phyloP scores from a whole-genome alignment of 2,888 invertebrate genomes.

The Trissoscelio sp. region DNA sequence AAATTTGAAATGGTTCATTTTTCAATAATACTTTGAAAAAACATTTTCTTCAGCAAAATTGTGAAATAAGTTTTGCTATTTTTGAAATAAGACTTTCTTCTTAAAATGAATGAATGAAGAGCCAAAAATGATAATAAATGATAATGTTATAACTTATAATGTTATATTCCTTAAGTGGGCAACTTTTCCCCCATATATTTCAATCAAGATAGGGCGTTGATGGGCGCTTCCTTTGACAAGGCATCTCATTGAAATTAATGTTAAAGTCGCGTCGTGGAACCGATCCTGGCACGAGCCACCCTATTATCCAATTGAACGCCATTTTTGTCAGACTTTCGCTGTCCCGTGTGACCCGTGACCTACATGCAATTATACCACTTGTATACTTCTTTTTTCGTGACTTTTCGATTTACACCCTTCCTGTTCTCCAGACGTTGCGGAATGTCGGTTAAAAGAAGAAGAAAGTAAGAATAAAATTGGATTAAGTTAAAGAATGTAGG shows the following conservation, averaged over 20 bases:
- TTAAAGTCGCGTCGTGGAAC: conserved; percentile 72
- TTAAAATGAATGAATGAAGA: no score
- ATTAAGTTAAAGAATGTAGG: no score
- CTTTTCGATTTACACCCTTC: conserved; percentile 58
- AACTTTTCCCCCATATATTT: no score
- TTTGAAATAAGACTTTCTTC: no score
- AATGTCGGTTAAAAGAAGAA: conserved; percentile 3
- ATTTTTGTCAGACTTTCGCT: conserved; percentile 59
- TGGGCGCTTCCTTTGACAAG: conserved; percentile 64
- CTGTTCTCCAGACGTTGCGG: conserved; percentile 34
- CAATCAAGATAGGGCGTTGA: conserved; percentile 55
- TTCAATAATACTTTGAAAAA: no score
- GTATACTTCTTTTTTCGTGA: conserved; percentile 54
- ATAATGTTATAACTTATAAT: no score
- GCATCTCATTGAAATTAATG: conserved; percentile 77
- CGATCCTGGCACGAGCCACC: conserved; percentile 76
- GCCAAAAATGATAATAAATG: no score
- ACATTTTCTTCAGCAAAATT: no score
- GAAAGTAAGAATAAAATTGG: no score
- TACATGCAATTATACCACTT: conserved; percentile 56
- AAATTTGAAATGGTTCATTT: no score
- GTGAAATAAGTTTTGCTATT: no score
- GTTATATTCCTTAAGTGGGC: no score
- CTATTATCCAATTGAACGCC: conserved; percentile 74
- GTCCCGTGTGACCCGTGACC: conserved; percentile 49